Percentiles rank a stretch among this genome's conserved stretches.
These are phyloP conservation scores for Dinomys branickii DNA, from an alignment of 2,113 vertebrate genomes.

Conservation along the genomic window DNA sequence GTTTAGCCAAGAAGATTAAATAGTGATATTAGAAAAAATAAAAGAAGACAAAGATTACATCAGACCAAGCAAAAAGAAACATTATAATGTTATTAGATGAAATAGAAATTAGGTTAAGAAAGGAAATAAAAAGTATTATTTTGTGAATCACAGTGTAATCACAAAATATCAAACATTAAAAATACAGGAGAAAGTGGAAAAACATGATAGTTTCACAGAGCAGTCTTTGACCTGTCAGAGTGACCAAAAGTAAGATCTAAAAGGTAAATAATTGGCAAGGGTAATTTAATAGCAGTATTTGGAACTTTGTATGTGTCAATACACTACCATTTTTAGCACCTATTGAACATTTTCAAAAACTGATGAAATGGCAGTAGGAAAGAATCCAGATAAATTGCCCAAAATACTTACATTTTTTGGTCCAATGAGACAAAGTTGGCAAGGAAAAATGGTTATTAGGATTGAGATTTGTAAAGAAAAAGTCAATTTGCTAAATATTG, in stretches of 20 bases:
- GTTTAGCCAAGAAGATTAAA: too few species aligned
- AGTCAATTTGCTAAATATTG: neutral
- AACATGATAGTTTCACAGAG: neutral
- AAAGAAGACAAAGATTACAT: too few species aligned
- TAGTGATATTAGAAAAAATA: too few species aligned
- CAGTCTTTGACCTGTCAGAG: neutral
- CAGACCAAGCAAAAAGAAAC: slow-evolving; percentile 23
- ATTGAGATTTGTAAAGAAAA: neutral
- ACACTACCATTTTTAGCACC: neutral
- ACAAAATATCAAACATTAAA: neutral
- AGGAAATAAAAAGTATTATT: neutral
- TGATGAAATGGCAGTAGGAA: neutral
- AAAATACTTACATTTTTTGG: slow-evolving; percentile 4
- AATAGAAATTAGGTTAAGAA: neutral
- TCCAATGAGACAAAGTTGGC: neutral
- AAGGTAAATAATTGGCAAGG: neutral
- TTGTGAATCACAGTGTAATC: slow-evolving; percentile 5
- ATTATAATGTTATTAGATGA: neutral
- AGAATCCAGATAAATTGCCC: neutral
- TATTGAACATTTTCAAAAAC: neutral
- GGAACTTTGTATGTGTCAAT: neutral
- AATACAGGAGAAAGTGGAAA: neutral
- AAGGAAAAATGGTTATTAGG: neutral
- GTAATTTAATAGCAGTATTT: neutral
- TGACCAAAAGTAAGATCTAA: neutral